phyloP scores from a whole-genome alignment of 2,797 vertebrate genomes.

The Rhabdomys pumilio region DNA sequence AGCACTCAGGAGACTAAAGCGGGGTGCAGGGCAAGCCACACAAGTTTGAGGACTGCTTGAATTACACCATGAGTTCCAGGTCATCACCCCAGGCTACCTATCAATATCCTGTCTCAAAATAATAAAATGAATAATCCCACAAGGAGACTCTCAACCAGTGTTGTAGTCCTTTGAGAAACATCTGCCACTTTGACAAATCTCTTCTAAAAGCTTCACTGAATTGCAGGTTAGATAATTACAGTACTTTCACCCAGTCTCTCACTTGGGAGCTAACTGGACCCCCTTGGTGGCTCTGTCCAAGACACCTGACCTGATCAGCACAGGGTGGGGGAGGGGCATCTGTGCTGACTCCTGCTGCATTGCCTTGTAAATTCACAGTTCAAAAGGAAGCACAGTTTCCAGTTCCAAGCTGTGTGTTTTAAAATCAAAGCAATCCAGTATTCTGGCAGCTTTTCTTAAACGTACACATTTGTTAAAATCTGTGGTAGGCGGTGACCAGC shows the following conservation, averaged over 20 bases:
- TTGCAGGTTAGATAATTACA: slow-evolving; percentile 8
- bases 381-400: slow-evolving; percentile 62
- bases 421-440: slow-evolving; percentile 15
- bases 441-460: slow-evolving; percentile 47
- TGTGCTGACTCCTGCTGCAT: background rate
- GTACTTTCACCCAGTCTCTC: slow-evolving; percentile 53
- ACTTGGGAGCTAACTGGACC: slow-evolving; percentile 45
- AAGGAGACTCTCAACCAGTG: background rate
- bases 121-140: background rate
- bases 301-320: background rate
- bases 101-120: background rate
- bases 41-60: background rate
- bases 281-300: slow-evolving; percentile 48
- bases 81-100: no score
- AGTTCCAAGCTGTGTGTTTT: slow-evolving; percentile 37
- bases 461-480: slow-evolving; percentile 28
- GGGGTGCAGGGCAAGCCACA: no score
- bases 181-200: slow-evolving; percentile 1
- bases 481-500: slow-evolving; percentile 64
- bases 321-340: background rate
- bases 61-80: background rate
- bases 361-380: slow-evolving; percentile 52
- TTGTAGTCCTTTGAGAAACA: background rate
- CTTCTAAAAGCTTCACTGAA: slow-evolving; percentile 41
- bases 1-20: background rate